Percentiles rank a stretch among this genome's conserved stretches.
Conservation (phyloP, 2,888 invertebrate genomes). For the Acanthosoma haemorrhoidale region DNA sequence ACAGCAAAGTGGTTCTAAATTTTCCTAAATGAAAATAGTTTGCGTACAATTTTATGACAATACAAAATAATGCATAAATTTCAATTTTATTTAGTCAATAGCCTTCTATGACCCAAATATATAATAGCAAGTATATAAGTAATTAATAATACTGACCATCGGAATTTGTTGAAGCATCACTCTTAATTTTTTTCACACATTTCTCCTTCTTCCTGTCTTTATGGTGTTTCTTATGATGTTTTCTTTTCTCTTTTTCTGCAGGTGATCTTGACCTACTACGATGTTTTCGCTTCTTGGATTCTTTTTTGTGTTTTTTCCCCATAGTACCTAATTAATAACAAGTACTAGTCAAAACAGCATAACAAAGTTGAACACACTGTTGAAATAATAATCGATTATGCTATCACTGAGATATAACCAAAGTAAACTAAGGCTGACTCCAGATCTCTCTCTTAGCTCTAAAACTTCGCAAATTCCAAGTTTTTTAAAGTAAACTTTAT, state of each 20-base stretch:
- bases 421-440: too few relatives aligned
- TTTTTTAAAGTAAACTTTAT: too few relatives aligned
- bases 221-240: conserved; percentile 51
- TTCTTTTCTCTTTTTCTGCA: conserved; percentile 52
- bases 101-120: background rate
- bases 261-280: conserved; percentile 48
- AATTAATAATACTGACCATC: conserved; percentile 36
- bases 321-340: conserved; percentile 12
- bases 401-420: too few relatives aligned
- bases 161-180: conserved; percentile 38
- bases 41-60: background rate
- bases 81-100: background rate
- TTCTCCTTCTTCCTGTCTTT: conserved; percentile 48
- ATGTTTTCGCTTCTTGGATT: conserved; percentile 58
- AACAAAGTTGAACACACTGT: too few relatives aligned
- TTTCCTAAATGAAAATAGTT: background rate
- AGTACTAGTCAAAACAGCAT: background rate
- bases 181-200: conserved; percentile 42
- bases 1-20: background rate
- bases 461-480: too few relatives aligned
- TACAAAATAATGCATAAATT: background rate
- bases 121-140: background rate
- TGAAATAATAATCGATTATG: too few relatives aligned
- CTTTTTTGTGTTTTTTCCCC: conserved; percentile 42
- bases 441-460: too few relatives aligned